Percentiles rank a stretch among this genome's conserved stretches.
These are phyloP conservation scores for Teleiodes luculella DNA, from an alignment of 2,888 invertebrate species.

Conservation along the genomic window DNA sequence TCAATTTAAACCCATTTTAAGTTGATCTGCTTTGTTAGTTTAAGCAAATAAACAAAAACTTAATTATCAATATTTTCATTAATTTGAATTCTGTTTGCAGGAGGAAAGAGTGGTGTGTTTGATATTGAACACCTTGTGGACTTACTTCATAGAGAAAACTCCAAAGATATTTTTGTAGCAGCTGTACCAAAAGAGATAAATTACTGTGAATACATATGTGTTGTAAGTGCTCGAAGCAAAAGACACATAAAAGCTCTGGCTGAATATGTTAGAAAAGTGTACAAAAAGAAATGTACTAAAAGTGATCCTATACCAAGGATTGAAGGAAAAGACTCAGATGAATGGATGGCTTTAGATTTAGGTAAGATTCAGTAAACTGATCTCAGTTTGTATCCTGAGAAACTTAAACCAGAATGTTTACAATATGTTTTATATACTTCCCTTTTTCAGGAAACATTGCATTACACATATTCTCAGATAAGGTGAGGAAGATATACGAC, in stretches of 20 bases:
- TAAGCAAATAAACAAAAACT: no score
- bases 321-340: slow-evolving; percentile 86
- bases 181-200: slow-evolving; percentile 84
- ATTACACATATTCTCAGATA: slow-evolving; percentile 89
- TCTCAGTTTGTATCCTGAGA: not conserved
- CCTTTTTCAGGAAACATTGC: slow-evolving; percentile 90
- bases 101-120: slow-evolving; percentile 90
- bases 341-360: slow-evolving; percentile 95
- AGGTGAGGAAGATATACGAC: slow-evolving; percentile 86
- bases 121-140: slow-evolving; percentile 92
- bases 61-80: no score
- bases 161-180: slow-evolving; percentile 88
- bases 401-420: not conserved
- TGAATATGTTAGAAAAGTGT: slow-evolving; percentile 86
- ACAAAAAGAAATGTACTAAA: slow-evolving; percentile 82
- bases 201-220: slow-evolving; percentile 91
- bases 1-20: no score
- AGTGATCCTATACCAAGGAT: slow-evolving; percentile 84
- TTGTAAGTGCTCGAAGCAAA: slow-evolving; percentile 86
- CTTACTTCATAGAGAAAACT: slow-evolving; percentile 87
- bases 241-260: slow-evolving; percentile 87
- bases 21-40: no score
- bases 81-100: slow-evolving; percentile 66
- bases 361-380: slow-evolving; percentile 71
- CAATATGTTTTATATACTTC: not conserved